Evolutionary conservation across 2,113 vertebrate genomes (phyloP), one percentile per base, ranked within the genome.

Genomic region (Neodon shergylaensis): DNA sequence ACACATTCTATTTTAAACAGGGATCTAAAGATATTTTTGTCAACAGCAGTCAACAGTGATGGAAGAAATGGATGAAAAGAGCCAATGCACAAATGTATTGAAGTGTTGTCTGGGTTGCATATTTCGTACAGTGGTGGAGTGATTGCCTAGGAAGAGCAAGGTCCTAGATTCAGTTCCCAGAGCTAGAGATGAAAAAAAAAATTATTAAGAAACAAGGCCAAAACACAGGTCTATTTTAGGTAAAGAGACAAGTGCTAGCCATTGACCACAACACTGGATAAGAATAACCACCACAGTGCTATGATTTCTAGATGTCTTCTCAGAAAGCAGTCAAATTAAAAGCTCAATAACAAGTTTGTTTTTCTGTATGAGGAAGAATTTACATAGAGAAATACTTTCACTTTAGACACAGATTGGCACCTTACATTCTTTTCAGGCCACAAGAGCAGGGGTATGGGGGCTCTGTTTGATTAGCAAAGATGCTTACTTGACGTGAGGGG

Each of bases 1-100:
- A 78, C 28, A 92, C 19, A 66, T 58, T 91, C 42, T 82, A 81
- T 83, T 92, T 88, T 93, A 74, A 91, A 94, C 61, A 88, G 61
- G 79, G 7, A 92, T 82, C n/a, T 85, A 91, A 93, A 96, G 83
- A 90, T 93, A 81, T 85, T 84, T 96, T 93, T 81, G 78, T 95
- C 78, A 44, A 92, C 63, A 95, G 8, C 22, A 76, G 83, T 96
- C 39, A 91, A 83, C 95, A 92, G 3, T 28, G 26, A 94, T 42
- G 61, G 9, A 76, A 93, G 92, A 22, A 12, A 68, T 19, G 4
- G 12, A 92, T 49, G 39, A 83, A 94, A 77, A 84, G 58, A 31
- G n/a, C 7, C 2, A n/a, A 65, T 24, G 14, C 28, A 78, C 19
- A 88, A 58, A 78, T 7, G 65, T 54, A 47, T 39, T 44, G 9